phyloP scores from a whole-genome alignment of 2,113 vertebrate genomes.

The Phoenicopterus ruber region DNA sequence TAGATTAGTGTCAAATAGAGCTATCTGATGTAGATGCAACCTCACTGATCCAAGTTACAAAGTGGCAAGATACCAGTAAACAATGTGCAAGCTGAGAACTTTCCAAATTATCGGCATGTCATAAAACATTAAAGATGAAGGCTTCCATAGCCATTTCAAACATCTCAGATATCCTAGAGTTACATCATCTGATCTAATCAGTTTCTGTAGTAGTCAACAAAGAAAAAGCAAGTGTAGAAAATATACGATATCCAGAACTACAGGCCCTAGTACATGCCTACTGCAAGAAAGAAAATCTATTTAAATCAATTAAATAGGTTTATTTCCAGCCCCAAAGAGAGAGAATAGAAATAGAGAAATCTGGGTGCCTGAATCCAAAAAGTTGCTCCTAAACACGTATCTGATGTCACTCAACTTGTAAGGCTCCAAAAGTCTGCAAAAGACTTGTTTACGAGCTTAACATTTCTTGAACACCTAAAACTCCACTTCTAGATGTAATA shows the following conservation, averaged over 20 bases:
- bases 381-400: background rate
- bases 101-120: background rate
- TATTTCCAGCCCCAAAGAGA: background rate
- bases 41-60: background rate
- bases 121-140: constrained; percentile 22
- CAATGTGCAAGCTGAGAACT: background rate
- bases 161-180: background rate
- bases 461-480: background rate
- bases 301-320: background rate
- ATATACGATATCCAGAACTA: background rate
- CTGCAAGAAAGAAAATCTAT: background rate
- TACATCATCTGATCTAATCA: background rate
- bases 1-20: background rate
- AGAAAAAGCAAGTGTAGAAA: background rate
- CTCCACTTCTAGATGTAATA: background rate
- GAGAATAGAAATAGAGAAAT: background rate
- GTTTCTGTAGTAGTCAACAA: background rate
- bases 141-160: background rate
- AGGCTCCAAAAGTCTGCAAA: background rate
- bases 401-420: background rate
- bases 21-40: background rate
- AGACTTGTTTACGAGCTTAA: background rate
- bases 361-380: background rate
- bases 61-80: background rate
- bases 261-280: background rate